Conservation (phyloP, 92 coral and sea anemone species). For the Porites lobata region DNA sequence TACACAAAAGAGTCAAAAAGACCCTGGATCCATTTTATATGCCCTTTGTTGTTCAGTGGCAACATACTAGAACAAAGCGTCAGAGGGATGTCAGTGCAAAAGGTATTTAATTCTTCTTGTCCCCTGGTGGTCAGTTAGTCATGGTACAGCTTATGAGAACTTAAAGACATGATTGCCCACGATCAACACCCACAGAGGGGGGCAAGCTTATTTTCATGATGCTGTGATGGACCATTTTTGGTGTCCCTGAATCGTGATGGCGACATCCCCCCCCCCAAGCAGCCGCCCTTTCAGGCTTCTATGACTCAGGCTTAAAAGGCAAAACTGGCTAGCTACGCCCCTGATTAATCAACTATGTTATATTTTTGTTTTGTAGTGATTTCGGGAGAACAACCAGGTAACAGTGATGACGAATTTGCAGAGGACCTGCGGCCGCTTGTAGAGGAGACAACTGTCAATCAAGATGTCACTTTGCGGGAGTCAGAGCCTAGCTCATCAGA, state of each 20-base stretch:
- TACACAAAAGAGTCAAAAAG: conserved; percentile 72
- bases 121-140: no score
- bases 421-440: conserved; percentile 63
- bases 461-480: conserved; percentile 10
- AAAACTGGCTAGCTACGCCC: no score
- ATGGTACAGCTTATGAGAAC: no score
- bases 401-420: conserved; percentile 92
- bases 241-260: no score
- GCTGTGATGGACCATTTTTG: no score
- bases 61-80: conserved; percentile 90
- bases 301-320: no score
- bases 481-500: conserved; percentile 3
- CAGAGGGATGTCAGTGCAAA: conserved; percentile 65
- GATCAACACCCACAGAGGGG: no score
- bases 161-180: no score
- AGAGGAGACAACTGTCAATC: conserved; percentile 1
- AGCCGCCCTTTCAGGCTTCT: no score
- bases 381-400: conserved; percentile 60
- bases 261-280: no score
- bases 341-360: not conserved
- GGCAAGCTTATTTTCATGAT: no score
- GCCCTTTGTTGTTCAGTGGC: conserved; percentile 96
- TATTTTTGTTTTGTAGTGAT: conserved; percentile 17
- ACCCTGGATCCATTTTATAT: conserved; percentile 78
- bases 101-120: conserved; percentile 52